Base-by-base conservation (phyloP, 2,888 invertebrate genomes). In the Ischnus inquisitorius region DNA sequence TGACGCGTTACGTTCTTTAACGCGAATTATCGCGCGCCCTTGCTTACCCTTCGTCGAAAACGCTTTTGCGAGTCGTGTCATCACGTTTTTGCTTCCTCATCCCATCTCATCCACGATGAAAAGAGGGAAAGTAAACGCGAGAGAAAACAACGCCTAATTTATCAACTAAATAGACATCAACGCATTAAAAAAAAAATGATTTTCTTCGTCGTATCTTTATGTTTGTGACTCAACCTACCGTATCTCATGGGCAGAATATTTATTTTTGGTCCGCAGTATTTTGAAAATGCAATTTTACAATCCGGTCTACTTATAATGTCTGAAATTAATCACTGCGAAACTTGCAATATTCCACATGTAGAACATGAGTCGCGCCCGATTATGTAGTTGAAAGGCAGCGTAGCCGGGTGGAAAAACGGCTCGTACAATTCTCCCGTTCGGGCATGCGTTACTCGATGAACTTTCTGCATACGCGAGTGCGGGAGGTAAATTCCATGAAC, bases 1-100 rank as follows among this genome's bases (percentile, higher is more conserved):
- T 82, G 83, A 83, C 82, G 79, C 74, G 76, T 83, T 81, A 72
- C 64, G 48, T 69, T 67, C 60, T 69, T 75, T 60, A 68, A 82
- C 79, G 41, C 69, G 68, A 85, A 83, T 82, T 78, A 82, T 84
- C 72, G 62, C 71, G 34, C 60, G 22, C 76, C 68, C 80, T 79
- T 76, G 74, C 67, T 76, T 77, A 22, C 67, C 4, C 51, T 5
- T 48, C 28, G 0, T 10, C 10, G 57, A 28, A 68, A 19, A 28
- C 2, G 1, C 22, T 57, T 65, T 4, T 1, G n/a, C 46, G 34
- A 34, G 34, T 34, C 0, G 4, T 34, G 34, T 34, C 34, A 6
- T 34, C 8, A 8, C 34, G 34, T 6, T 34, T 8, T 34, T 34
- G n/a, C n/a, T 34, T 6, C 34, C 4, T 34, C 34, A 34, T 34